phyloP scores from a whole-genome alignment of 35 echinoderm and acorn worm genomes.

The Lytechinus variegatus region DNA sequence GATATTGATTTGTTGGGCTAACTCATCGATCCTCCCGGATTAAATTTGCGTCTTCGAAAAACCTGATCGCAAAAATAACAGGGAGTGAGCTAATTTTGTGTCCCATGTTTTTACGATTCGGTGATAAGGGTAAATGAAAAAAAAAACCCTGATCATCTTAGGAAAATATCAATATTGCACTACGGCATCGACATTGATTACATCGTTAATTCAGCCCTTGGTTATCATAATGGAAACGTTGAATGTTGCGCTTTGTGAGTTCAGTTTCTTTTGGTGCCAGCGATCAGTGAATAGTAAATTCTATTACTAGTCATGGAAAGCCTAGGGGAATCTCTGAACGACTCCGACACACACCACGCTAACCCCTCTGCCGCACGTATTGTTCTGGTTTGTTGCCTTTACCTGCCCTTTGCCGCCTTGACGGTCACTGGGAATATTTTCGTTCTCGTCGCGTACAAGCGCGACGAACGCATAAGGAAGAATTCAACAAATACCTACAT shows the following conservation, averaged over 20 bases:
- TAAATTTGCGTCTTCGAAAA: no score
- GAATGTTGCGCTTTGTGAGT: background rate
- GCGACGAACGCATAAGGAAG: conserved; percentile 5
- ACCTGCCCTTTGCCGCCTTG: background rate
- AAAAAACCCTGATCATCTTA: background rate
- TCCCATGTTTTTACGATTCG: no score
- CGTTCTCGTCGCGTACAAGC: background rate
- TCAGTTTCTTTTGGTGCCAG: background rate
- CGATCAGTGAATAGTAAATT: background rate
- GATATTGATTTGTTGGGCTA: no score
- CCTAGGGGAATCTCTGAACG: background rate
- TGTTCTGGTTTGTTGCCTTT: background rate
- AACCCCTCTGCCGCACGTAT: background rate
- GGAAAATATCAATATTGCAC: background rate
- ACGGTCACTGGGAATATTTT: conserved; percentile 23
- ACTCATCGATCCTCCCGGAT: no score
- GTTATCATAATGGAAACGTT: background rate
- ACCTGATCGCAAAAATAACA: no score
- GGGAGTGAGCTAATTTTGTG: no score
- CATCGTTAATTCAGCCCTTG: background rate
- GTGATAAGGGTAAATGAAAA: no score
- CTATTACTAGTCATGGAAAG: background rate
- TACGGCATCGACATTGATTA: background rate
- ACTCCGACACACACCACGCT: background rate
- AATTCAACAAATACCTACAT: conserved; percentile 6